Evolutionary conservation across 1,140 invertebrate genomes (phyloP), one percentile per base, ranked within the genome.

Genomic region (Rhyacophila brunnea): DNA sequence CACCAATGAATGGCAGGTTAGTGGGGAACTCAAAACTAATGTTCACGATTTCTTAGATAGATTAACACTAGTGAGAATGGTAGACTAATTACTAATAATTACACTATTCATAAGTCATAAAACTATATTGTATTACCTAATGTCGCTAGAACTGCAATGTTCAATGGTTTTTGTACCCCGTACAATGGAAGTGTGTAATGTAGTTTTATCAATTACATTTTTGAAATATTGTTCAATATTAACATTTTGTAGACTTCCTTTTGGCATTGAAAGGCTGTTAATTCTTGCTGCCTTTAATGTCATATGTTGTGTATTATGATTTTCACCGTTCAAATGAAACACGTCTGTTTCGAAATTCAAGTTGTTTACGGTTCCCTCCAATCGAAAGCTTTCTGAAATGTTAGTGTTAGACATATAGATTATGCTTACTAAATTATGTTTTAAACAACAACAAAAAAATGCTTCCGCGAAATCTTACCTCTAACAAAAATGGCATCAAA

Each of bases 331-430:
- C 6, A 44, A 23, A 10, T 6, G 40, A 43, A 45, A 54, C 15
- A 54, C 51, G 32, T 62, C 60, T 11, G 15, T 38, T 6, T 14
- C 17, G 13, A 62, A 32, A 48, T 62, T 62, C n/a, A 53, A 23
- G 53, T 23, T n/a, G 20, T 62, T 62, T 47, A 62, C 35, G 2
- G 17, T 49, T 36, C 54, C 54, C 28, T 46, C 5, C 40, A 62
- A 5, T 11, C 28, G 23, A 17, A 57, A 34, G 40, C 57, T 44
- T 13, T 46, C 60, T 58, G 10, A 53, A 58, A 57, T 34, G n/a
- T n/a, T n/a, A n/a, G n/a, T n/a, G n/a, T n/a, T n/a, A n/a, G n/a
- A n/a, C n/a, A n/a, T n/a, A n/a, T n/a, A n/a, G n/a, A n/a, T n/a
- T n/a, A n/a, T n/a, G n/a, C n/a, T n/a, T n/a, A n/a, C n/a, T n/a